Base-by-base conservation (phyloP, 2,888 invertebrate species). In the Athalia circularis region DNA sequence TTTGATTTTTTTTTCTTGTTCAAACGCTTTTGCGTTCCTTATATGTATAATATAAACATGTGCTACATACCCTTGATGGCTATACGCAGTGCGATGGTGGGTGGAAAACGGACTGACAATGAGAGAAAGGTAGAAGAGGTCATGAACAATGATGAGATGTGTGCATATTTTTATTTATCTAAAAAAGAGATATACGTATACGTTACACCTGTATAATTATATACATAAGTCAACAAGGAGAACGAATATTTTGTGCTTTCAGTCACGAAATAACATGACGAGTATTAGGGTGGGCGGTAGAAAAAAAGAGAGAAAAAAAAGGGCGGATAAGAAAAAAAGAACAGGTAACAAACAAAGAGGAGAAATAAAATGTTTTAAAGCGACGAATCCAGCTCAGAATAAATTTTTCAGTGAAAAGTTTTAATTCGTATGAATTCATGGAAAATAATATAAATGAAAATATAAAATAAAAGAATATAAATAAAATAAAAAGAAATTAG, bases 231-330 rank as follows among this genome's bases (percentile, higher is more conserved):
- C 67, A 67, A 67, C 67, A 67, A 67, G 43, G 70, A 43, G 43
- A 57, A 70, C 70, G 54, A 70, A 70, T 70, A 70, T 70, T 54
- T 54, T 6, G 70, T 57, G 70, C 57, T 57, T 57, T 45, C 43
- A 54, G 70, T 70, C 70, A 70, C 70, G 11, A 57, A 57, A 70
- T 70, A 52, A 70, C 67, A 67, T 52, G 67, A 50, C 4, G 15
- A 65, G 47, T 65, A 3, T 9, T 2, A 52, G 52, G 7, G 3
- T 9, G 52, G 3, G 52, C 7, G 52, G 11, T 9, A 52, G 4
- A 48, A 15, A 50, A 9, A 29, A 9, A 11, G 54, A 5, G 54
- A 13, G n/a, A 67, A 4, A 52, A 50, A 50, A 11, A 57, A 54
- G n/a, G n/a, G 3, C 29, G 13, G 6, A n/a, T 13, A 29, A 2